Conservation (phyloP, 2,888 invertebrate species). For the Julus scanicus region DNA sequence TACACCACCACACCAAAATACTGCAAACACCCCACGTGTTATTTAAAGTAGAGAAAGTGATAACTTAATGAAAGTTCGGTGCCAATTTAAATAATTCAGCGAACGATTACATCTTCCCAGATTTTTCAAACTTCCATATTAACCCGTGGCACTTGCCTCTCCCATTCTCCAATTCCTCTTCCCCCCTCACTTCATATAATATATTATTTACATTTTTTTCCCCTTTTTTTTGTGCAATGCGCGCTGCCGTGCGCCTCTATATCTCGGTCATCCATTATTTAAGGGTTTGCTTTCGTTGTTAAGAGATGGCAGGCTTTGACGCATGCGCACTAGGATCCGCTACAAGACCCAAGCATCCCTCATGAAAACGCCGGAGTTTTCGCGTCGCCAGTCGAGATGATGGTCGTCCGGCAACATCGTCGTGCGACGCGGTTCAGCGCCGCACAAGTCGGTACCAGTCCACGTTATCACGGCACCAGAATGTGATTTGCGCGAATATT, state of each 20-base stretch:
- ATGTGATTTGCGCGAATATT: too few species aligned
- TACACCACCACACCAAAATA: too few species aligned
- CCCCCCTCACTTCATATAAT: constrained; percentile 16
- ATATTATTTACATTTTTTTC: constrained; percentile 12
- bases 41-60: too few species aligned
- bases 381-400: background rate
- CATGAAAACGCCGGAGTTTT: background rate
- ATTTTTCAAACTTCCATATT: background rate
- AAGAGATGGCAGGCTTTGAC: background rate
- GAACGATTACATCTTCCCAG: background rate
- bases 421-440: background rate
- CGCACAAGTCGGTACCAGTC: background rate
- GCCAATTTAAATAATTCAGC: constrained; percentile 15
- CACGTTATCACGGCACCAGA: background rate
- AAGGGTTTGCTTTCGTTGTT: constrained; percentile 5
- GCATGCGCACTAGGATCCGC: background rate
- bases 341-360: background rate
- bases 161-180: background rate
- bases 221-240: background rate
- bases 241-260: constrained; percentile 18
- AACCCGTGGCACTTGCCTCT: background rate
- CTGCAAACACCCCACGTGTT: too few species aligned
- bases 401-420: background rate
- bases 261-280: constrained; percentile 28
- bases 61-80: background rate